Conservation (phyloP, 2,113 vertebrate species). For the Platycercus adscitus region DNA sequence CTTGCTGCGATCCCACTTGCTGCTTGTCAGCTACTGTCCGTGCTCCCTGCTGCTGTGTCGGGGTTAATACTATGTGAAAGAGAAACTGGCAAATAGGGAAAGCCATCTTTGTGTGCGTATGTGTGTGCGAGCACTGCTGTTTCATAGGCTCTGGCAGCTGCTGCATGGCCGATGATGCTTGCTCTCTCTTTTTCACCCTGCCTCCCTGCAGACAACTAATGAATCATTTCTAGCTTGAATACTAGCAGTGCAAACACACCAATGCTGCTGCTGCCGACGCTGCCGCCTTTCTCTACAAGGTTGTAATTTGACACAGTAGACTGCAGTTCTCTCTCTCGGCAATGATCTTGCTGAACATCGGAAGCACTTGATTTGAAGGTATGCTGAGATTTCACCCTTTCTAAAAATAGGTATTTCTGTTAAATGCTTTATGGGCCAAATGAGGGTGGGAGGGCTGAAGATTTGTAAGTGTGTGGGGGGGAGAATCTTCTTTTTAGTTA, state of each 20-base stretch:
- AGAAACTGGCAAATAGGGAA: conserved; percentile 17
- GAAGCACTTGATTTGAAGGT: conserved; percentile 63
- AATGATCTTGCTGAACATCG: neutral
- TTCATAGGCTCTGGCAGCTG: conserved; percentile 66
- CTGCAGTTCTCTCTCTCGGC: conserved; percentile 69
- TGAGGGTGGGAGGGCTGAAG: neutral
- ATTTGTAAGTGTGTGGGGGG: neutral
- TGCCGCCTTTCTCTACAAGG: conserved; percentile 19
- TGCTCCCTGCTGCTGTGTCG: neutral
- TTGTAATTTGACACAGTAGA: conserved; percentile 68
- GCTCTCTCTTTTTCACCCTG: conserved; percentile 63
- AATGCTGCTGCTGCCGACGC: conserved; percentile 20
- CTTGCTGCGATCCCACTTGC: neutral
- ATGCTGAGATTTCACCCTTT: conserved; percentile 24
- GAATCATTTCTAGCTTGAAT: conserved; percentile 79
- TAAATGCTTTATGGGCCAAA: neutral
- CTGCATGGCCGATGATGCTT: conserved; percentile 79
- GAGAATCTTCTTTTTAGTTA: neutral
- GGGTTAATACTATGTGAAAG: neutral
- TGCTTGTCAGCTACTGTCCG: neutral
- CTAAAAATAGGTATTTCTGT: conserved; percentile 11
- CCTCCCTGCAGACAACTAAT: conserved; percentile 76
- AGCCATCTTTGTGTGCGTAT: conserved; percentile 76
- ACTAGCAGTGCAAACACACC: conserved; percentile 32
- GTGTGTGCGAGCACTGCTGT: conserved; percentile 55